Evolutionary conservation across 2,113 vertebrate genomes (phyloP).

Genomic region (Poeciliopsis turrubarensis): DNA sequence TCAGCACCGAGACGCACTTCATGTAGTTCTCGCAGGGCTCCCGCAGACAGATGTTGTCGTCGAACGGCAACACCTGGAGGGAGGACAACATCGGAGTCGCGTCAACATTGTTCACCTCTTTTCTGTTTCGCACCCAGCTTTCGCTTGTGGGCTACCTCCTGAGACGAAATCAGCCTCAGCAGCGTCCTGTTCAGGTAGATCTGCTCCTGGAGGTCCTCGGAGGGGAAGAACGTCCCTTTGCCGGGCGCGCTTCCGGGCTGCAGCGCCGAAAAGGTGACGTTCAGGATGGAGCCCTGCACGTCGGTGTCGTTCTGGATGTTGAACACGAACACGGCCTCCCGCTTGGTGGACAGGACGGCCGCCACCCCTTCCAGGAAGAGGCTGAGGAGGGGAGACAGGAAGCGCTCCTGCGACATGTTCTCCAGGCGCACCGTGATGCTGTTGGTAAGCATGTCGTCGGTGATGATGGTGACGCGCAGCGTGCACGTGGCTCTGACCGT

Average conservation of each 20-base stretch:
- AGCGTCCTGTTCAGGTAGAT: slow-evolving; percentile 96
- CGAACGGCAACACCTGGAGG: slow-evolving; percentile 89
- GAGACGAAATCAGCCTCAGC: slow-evolving; percentile 87
- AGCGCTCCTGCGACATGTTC: slow-evolving; percentile 98
- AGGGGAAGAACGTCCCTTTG: slow-evolving; percentile 87
- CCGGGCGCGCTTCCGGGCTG: slow-evolving; percentile 83
- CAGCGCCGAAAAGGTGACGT: slow-evolving; percentile 93
- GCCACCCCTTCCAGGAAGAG: slow-evolving; percentile 94
- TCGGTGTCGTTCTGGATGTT: slow-evolving; percentile 97
- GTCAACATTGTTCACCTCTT: background rate
- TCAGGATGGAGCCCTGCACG: slow-evolving; percentile 90
- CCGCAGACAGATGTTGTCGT: slow-evolving; percentile 95
- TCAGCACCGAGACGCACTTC: slow-evolving; percentile 95
- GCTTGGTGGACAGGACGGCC: slow-evolving; percentile 88
- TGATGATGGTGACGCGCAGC: slow-evolving; percentile 94
- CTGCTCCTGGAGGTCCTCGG: slow-evolving; percentile 95
- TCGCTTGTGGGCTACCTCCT: slow-evolving; percentile 73
- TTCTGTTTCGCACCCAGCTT: background rate
- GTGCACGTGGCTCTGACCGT: slow-evolving; percentile 85
- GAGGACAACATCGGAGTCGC: background rate
- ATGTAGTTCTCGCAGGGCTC: slow-evolving; percentile 99
- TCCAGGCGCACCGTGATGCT: slow-evolving; percentile 97
- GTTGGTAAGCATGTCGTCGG: slow-evolving; percentile 96
- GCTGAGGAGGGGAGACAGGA: slow-evolving; percentile 91
- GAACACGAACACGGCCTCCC: slow-evolving; percentile 91